Evolutionary conservation across 2,888 invertebrate genomes (phyloP).

Genomic region (Lacanobia wlatinum): DNA sequence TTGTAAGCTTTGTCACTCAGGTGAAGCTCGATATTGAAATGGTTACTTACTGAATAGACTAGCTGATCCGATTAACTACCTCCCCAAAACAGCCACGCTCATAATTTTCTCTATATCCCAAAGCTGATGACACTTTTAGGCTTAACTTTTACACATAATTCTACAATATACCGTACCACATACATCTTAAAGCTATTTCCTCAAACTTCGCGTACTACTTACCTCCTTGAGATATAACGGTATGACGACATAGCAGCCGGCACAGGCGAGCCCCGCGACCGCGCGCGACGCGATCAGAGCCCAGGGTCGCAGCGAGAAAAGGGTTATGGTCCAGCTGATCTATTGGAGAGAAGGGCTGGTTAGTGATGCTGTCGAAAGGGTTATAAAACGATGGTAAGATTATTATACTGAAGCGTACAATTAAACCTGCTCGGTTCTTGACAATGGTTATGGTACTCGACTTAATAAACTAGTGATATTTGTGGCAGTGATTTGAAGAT

Average conservation of each 20-base stretch:
- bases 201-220: constrained; percentile 41
- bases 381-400: background rate
- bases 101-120: too few species aligned
- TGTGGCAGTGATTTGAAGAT: too few species aligned
- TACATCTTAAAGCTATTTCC: background rate
- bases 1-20: too few species aligned
- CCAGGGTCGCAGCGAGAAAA: constrained; percentile 85
- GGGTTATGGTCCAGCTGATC: constrained; percentile 87
- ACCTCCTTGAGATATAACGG: constrained; percentile 88
- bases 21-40: too few species aligned
- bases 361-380: background rate
- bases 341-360: constrained; percentile 57
- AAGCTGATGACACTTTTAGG: too few species aligned
- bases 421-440: too few species aligned
- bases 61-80: too few species aligned
- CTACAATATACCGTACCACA: background rate
- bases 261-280: constrained; percentile 86
- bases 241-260: constrained; percentile 88
- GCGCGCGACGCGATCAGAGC: constrained; percentile 84
- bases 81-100: too few species aligned
- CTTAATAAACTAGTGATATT: too few species aligned
- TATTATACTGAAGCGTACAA: background rate
- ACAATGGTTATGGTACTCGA: too few species aligned
- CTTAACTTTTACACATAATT: background rate
- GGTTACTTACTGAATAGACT: too few species aligned